phyloP scores from a whole-genome alignment of 2,113 vertebrate genomes.

The Rattus norvegicus region DNA sequence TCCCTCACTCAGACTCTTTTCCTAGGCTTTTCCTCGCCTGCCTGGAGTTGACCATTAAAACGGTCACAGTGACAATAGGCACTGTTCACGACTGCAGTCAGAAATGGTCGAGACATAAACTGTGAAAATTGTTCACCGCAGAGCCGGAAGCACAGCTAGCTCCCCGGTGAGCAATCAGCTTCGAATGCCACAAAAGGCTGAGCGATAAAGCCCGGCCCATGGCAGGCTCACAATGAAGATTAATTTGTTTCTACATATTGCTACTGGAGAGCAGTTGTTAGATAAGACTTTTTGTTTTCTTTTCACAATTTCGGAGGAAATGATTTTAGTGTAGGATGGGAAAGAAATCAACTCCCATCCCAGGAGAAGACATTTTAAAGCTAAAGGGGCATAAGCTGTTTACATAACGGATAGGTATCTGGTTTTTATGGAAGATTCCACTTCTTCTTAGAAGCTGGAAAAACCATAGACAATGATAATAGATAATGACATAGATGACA shows the following conservation, averaged over 20 bases:
- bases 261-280: neutral
- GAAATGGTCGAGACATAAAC: neutral
- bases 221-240: neutral
- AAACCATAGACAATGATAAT: neutral
- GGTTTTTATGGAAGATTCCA: neutral
- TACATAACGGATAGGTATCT: neutral
- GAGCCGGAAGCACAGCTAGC: neutral
- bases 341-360: neutral
- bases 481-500: too few species aligned
- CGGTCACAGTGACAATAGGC: neutral
- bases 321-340: neutral
- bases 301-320: neutral
- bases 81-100: neutral
- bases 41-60: neutral
- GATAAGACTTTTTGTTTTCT: neutral
- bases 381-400: neutral
- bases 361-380: neutral
- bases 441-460: neutral
- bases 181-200: neutral
- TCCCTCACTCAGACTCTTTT: neutral
- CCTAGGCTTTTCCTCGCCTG: neutral
- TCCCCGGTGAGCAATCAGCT: neutral
- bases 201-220: neutral
- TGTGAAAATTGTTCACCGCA: neutral
- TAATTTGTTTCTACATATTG: neutral